phyloP scores from a whole-genome alignment of 1,140 invertebrate species.

The Chlorops oryzae region DNA sequence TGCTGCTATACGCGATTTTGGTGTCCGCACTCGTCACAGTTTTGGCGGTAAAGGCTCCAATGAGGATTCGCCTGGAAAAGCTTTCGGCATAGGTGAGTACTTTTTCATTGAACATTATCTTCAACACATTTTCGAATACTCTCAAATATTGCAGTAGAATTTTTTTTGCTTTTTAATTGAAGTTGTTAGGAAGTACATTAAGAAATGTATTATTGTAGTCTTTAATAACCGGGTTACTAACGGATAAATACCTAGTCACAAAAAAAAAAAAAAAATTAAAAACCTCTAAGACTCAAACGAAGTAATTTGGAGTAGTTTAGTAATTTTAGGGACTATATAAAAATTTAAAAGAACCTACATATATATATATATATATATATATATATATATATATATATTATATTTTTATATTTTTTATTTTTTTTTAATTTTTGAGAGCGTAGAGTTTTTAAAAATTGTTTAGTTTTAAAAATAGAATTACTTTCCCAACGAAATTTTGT shows the following conservation, averaged over 20 bases:
- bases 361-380: not conserved
- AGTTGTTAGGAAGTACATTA: not conserved
- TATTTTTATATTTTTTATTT: not conserved
- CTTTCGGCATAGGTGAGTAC: slow-evolving; percentile 71
- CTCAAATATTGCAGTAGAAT: slow-evolving; percentile 21
- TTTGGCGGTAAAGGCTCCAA: slow-evolving; percentile 43
- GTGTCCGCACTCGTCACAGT: slow-evolving; percentile 39
- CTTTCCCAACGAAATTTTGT: too few species aligned
- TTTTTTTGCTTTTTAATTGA: slow-evolving; percentile 23
- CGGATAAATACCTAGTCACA: too few species aligned
- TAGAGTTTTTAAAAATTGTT: too few species aligned
- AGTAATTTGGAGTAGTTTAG: too few species aligned
- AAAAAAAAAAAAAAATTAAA: too few species aligned
- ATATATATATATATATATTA: not conserved
- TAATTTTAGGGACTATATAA: too few species aligned
- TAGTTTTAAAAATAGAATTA: too few species aligned
- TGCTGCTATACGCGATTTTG: slow-evolving; percentile 18
- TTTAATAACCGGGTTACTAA: too few species aligned
- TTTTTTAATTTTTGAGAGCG: not conserved
- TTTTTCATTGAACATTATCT: slow-evolving; percentile 9
- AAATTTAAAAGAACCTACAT: too few species aligned
- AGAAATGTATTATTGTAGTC: too few species aligned
- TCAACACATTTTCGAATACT: slow-evolving; percentile 6
- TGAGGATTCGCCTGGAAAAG: slow-evolving; percentile 53
- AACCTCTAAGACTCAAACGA: too few species aligned